Percentiles rank a stretch among this genome's conserved stretches.
phyloP scores from a whole-genome alignment of 2,797 vertebrate genomes.

The Thripadectes ignobilis region DNA sequence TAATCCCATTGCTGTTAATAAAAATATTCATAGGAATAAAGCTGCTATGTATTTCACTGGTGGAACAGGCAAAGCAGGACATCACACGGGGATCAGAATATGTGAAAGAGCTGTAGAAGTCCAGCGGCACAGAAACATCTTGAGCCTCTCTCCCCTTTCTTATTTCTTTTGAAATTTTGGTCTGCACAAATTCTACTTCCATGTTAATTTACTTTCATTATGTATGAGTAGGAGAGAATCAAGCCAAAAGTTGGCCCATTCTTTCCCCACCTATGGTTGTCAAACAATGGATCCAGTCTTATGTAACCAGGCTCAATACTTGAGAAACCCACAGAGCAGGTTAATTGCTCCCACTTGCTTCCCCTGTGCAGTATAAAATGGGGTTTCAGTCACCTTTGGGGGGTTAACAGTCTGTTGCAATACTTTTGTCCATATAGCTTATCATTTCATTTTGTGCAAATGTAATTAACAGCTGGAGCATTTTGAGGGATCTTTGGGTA shows the following conservation, averaged over 20 bases:
- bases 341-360: neutral
- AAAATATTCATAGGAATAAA: neutral
- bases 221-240: neutral
- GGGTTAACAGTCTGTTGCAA: neutral
- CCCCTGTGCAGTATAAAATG: fast-evolving
- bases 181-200: neutral
- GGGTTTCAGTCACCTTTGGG: neutral
- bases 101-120: neutral
- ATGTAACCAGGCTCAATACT: neutral
- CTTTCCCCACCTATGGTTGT: neutral
- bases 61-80: neutral
- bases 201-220: neutral
- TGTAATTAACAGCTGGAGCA: neutral
- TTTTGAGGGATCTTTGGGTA: neutral
- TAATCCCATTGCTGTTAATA: neutral
- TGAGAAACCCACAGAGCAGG: neutral
- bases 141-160: neutral
- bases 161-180: neutral
- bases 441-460: neutral
- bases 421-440: neutral
- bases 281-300: neutral
- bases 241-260: neutral
- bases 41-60: neutral
- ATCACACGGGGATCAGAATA: neutral
- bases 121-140: neutral